Base-by-base conservation (phyloP, 2,797 vertebrate species). In the Nannoperca obscura region DNA sequence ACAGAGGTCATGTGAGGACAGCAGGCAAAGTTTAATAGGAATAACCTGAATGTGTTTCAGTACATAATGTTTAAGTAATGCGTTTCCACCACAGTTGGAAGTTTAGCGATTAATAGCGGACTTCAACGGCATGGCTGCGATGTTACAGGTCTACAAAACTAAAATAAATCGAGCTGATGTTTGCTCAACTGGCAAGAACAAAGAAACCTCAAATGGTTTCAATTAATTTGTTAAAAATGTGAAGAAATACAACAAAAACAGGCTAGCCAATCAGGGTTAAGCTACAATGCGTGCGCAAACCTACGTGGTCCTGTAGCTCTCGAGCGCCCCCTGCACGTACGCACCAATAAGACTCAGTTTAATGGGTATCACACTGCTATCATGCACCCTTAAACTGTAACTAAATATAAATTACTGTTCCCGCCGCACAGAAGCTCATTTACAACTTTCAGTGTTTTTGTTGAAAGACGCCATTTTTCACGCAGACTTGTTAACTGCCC, bases 381-480 rank as follows among this genome's bases (percentile, higher is more conserved):
- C 10, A 40, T 44, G 34, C 63, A 27, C 34, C 13, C 7, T 57
- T 10, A 4, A 54, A 57, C 30, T 40, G 24, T n/a, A 11, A n/a
- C 17, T 30, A 63, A 14, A 64, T 2, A 9, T 1, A 46, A n/a
- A 17, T n/a, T 15, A 40, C 20, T 14, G 15, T 1, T 30, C 9
- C 5, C 34, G 0, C 40, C 5, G 0, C 2, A 7, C 0, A 1
- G 17, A 54, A 6, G 49, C 79, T 59, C 30, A 10, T 53, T 66
- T 27, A 68, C 32, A 90, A 92, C 89, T 92, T 91, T 81, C 1
- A 49, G 24, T 0, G 57, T 14, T 79, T 59, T 40, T 1, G 2
- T 13, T 11, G n/a, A 22, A 24, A 68, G 42, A 84, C 78, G 77
- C 82, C 76, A 86, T 90, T 89, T 87, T 78, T 89, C 38, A 54